These are phyloP conservation scores for Philopedon plagiatum DNA, from an alignment of 2,888 invertebrate species.

Conservation along the genomic window DNA sequence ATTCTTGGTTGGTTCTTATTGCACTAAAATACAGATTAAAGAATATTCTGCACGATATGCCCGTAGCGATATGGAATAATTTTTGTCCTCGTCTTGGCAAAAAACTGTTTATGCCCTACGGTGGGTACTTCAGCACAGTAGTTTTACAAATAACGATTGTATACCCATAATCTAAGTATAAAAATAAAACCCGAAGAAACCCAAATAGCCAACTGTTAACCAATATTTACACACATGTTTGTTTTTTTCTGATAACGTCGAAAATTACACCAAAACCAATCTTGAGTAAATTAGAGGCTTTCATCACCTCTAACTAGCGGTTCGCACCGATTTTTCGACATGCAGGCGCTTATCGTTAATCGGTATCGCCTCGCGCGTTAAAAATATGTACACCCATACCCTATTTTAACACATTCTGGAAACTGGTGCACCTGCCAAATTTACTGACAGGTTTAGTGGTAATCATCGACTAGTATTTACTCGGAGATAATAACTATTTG, in stretches of 20 bases:
- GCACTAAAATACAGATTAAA: no score
- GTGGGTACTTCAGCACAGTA: no score
- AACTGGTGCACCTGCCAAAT: conserved; percentile 4
- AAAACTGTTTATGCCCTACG: no score
- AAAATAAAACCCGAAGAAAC: no score
- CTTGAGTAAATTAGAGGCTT: conserved; percentile 37
- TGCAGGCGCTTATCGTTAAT: conserved; percentile 29
- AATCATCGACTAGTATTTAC: conserved; percentile 22
- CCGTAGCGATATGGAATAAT: no score
- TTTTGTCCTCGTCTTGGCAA: no score
- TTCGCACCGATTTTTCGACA: conserved; percentile 22
- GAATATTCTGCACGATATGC: no score
- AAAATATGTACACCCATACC: conserved; percentile 34
- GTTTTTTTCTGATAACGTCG: conserved; percentile 23
- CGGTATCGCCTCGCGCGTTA: conserved; percentile 37
- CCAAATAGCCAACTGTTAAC: background rate
- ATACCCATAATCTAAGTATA: no score
- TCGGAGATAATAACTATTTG: conserved; percentile 29
- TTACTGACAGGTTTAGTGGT: conserved; percentile 28
- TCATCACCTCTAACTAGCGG: conserved; percentile 31
- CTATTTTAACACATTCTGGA: conserved; percentile 30
- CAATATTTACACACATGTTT: conserved; percentile 30
- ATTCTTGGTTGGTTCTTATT: no score
- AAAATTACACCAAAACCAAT: conserved; percentile 23
- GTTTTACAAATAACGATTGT: no score